Conservation (phyloP, 1,140 invertebrate species). For the Cephus cinctus region DNA sequence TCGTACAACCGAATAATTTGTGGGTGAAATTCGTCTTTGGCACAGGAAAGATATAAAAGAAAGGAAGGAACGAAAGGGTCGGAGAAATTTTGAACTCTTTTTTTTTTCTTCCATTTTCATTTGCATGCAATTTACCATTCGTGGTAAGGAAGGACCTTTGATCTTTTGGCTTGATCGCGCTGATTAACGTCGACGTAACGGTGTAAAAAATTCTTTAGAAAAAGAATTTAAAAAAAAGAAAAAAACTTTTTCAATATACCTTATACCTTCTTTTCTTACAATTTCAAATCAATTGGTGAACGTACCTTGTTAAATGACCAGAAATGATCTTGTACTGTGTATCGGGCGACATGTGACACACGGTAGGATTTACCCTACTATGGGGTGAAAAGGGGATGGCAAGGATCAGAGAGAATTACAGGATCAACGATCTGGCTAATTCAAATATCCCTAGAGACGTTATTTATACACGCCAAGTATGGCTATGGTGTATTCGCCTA, state of each 20-base stretch:
- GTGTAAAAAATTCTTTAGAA: no score
- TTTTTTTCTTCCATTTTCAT: slow-evolving; percentile 31
- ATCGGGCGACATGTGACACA: slow-evolving; percentile 6
- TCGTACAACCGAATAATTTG: slow-evolving; percentile 31
- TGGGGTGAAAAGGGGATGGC: background rate
- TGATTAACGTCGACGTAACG: slow-evolving; percentile 7
- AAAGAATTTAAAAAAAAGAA: no score
- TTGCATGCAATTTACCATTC: slow-evolving; percentile 39
- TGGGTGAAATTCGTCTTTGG: no score
- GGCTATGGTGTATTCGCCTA: no score
- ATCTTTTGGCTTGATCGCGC: background rate
- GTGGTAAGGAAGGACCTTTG: slow-evolving; percentile 6
- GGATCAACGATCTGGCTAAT: slow-evolving; percentile 16
- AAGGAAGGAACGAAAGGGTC: slow-evolving; percentile 24
- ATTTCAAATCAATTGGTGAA: no score
- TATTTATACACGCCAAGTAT: no score
- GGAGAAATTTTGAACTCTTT: slow-evolving; percentile 35
- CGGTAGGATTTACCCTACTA: background rate
- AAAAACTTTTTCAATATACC: no score
- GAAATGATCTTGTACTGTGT: background rate
- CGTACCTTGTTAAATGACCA: no score
- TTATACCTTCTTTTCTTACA: no score
- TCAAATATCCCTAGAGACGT: background rate
- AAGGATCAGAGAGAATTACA: slow-evolving; percentile 13
- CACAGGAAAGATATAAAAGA: slow-evolving; percentile 31